Percentiles rank a stretch among this genome's conserved stretches.
Evolutionary conservation across 1,140 invertebrate genomes (phyloP).

Genomic region (Drosophila dunni): DNA sequence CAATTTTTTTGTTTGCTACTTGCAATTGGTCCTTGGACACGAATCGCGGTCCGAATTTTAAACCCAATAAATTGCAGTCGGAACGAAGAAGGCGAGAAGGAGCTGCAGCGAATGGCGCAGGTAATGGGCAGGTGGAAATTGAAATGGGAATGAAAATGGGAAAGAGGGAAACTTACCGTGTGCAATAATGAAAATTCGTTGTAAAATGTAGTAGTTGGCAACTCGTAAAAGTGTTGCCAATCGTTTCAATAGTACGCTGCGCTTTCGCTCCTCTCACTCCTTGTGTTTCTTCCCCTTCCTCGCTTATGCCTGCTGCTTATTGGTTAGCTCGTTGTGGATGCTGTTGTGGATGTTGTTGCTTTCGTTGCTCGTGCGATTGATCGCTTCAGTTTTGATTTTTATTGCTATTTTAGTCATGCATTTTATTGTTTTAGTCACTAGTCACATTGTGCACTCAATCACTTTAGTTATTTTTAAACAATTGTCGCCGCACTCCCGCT

Average conservation of each 20-base stretch:
- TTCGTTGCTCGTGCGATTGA: conserved; percentile 7
- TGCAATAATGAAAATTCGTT: conserved; percentile 80
- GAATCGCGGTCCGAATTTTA: conserved; percentile 22
- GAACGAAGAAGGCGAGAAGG: neutral
- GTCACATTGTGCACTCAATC: conserved; percentile 17
- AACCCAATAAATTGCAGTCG: conserved; percentile 39
- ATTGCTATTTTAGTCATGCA: conserved; percentile 47
- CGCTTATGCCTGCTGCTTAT: conserved; percentile 9
- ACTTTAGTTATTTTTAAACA: conserved; percentile 36
- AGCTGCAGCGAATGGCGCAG: conserved; percentile 13
- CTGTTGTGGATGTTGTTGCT: conserved; percentile 9
- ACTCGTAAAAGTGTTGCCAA: conserved; percentile 78
- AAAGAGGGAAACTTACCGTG: conserved; percentile 58
- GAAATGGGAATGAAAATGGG: conserved; percentile 3
- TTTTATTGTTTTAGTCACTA: conserved; percentile 78
- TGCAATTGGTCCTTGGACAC: conserved; percentile 12
- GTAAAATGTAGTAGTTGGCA: conserved; percentile 70
- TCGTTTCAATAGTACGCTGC: conserved; percentile 34
- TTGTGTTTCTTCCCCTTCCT: neutral
- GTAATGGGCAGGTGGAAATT: neutral
- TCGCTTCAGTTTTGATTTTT: conserved; percentile 25
- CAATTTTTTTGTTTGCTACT: no score
- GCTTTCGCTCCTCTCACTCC: neutral
- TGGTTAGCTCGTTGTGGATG: conserved; percentile 22
- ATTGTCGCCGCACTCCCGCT: conserved; percentile 14